Base-by-base conservation (phyloP, 2,797 vertebrate genomes). In the Microctenopoma lineatum region DNA sequence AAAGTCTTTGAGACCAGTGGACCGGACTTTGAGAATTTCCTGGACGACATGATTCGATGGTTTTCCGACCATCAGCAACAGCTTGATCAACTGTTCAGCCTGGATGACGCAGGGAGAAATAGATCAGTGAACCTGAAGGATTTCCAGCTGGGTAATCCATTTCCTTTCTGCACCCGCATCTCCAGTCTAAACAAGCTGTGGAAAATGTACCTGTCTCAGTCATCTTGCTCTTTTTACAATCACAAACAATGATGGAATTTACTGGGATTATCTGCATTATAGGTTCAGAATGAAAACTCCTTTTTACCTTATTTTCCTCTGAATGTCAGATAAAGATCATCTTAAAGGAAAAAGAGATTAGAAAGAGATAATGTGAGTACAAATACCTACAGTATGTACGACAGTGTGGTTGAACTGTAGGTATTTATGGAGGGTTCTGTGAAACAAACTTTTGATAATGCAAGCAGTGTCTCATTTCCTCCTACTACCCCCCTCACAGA, bases 401-500 rank as follows among this genome's bases (percentile, higher is more conserved):
- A 14, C 50, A 0, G 54, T 61, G 67, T 25, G 55, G 45, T 48
- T 61, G 53, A n/a, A 14, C 44, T 73, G 50, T 60, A 74, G 36
- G 76, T 51, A 21, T 73, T 81, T 36, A 46, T 26, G 68, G 59
- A 67, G 68, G 57, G 13, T 7, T 5, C 64, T 63, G 62, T 68
- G 78, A 85, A 42, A 84, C 79, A 76, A 66, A 34, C 66, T 39
- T 69, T 63, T 53, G 67, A 72, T 68, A 78, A 74, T 59, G 54
- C 21, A 16, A 72, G 66, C 18, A 5, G 58, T 67, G 61, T 65
- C 73, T 81, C 74, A 68, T 74, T 81, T 84, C 84, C 86, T 75
- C 73, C 41, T 7, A 46, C 41, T 7, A 46, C 67, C 68, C 59
- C 10, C 32, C 51, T 66, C 29, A 6, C 38, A 70, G 80, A 87